phyloP scores from a whole-genome alignment of 2,888 invertebrate species.

The Pristionchus mayeri region DNA sequence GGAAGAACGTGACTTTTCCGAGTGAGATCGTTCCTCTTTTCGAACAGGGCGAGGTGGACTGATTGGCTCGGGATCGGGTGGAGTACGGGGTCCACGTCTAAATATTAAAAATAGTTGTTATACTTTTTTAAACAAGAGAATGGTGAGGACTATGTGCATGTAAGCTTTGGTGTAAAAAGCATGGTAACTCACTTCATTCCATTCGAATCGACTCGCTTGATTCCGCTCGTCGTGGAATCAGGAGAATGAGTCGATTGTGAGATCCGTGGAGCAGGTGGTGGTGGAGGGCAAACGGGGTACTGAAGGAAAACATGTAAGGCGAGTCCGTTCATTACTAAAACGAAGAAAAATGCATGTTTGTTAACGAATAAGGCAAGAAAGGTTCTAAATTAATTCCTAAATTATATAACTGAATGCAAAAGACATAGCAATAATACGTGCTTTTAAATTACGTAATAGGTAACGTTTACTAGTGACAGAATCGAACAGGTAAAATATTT shows the following conservation, averaged over 20 bases:
- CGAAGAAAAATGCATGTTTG: neutral
- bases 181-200: neutral
- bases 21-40: neutral
- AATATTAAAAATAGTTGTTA: neutral
- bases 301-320: neutral
- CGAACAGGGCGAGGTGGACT: neutral
- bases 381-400: neutral
- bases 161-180: neutral
- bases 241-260: constrained; percentile 21
- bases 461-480: no score
- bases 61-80: constrained; percentile 19
- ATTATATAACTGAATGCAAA: no score
- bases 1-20: neutral
- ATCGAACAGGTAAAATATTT: no score
- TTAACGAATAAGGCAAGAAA: neutral
- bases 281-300: constrained; percentile 44
- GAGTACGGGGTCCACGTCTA: constrained; percentile 44
- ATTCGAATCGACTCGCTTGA: neutral
- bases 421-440: no score
- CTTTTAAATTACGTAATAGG: neutral
- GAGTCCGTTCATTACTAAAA: no score
- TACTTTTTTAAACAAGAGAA: neutral
- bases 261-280: constrained; percentile 44
- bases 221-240: constrained; percentile 47
- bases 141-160: neutral